Base-by-base conservation (phyloP, 2,888 invertebrate genomes). In the Dryobota labecula region DNA sequence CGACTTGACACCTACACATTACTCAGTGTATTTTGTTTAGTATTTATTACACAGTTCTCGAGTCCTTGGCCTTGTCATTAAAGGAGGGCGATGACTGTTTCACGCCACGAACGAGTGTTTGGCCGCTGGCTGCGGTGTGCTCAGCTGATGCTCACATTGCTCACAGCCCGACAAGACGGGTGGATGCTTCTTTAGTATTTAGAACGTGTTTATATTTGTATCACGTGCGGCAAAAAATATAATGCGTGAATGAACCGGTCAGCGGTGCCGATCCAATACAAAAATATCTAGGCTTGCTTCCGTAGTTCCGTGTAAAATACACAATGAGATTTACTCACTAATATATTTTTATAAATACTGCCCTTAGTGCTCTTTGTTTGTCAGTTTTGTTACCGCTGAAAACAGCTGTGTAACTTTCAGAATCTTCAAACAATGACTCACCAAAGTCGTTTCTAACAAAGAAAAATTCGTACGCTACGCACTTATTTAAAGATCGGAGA, bases 31-130 rank as follows among this genome's bases (percentile, higher is more conserved):
- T 67, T 53, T 60, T 80, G 49, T 64, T 70, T 83, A 78, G 73
- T 72, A 73, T 73, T 51, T 68, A 82, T 51, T 43, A 49, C 70
- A 68, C 13, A 51, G 61, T 57, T 45, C 30, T 51, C 13, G 57
- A 75, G 65, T 78, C 78, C 84, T 82, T 78, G 82, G 72, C 82
- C 82, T 78, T 84, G 78, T 60, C 60, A 54, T 51, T 15, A 78
- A 54, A 73, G 56, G 75, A 75, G 84, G 82, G 62, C 86, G 76
- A 68, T 79, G 86, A 84, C 82, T 79, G 63, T 62, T 72, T 49
- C 84, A 84, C 78, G 84, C 82, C 47, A 33, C 66, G 49, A 36
- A 57, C 57, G 79, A 79, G 79, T 84, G 84, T 72, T 82, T 63
- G 58, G 70, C 63, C 74, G 75, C 67, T 82, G 72, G 56, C 56